Base-by-base conservation (phyloP, 2,888 invertebrate species). In the Acronicta aceris region DNA sequence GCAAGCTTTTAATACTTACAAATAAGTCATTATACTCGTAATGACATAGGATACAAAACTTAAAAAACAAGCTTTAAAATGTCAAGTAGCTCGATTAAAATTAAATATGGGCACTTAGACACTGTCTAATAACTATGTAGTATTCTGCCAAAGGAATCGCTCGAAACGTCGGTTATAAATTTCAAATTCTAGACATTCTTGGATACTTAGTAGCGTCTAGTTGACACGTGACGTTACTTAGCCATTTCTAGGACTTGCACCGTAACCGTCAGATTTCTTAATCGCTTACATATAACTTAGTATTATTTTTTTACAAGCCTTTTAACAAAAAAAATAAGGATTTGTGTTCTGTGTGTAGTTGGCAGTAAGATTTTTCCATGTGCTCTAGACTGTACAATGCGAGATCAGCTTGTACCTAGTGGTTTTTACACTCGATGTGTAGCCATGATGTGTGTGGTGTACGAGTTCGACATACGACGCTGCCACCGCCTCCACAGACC, bases 141-240 rank as follows among this genome's bases (percentile, higher is more conserved):
- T 42, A 42, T 55, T 16, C 48, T 46, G 57, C 65, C 45, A 49
- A 52, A 33, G n/a, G 21, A 38, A 38, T 54, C 48, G 36, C 46
- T 69, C 63, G 46, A 33, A 62, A 53, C 56, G 46, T 40, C 57
- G 15, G 62, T 53, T 46, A 47, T 61, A 55, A 54, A 68, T 62
- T 48, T 59, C 33, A 57, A 57, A 59, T 38, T 43, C 48, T 42
- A 58, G 51, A 55, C 66, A 48, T 51, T 72, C 9, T 53, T 43
- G 8, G 42, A 21, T 54, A 17, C 36, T 13, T 36, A 21, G 21
- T 21, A 21, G 21, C 21, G 43, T 51, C 16, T 6, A 5, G 48
- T 49, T 56, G 67, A 59, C 66, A 71, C 51, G 47, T 54, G 59
- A 59, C 52, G 45, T 71, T 55, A 68, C 59, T 49, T 8, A 30